Evolutionary conservation across 2,888 invertebrate genomes (phyloP), one percentile per base, ranked within the genome.

Genomic region (Bembecia ichneumoniformis): DNA sequence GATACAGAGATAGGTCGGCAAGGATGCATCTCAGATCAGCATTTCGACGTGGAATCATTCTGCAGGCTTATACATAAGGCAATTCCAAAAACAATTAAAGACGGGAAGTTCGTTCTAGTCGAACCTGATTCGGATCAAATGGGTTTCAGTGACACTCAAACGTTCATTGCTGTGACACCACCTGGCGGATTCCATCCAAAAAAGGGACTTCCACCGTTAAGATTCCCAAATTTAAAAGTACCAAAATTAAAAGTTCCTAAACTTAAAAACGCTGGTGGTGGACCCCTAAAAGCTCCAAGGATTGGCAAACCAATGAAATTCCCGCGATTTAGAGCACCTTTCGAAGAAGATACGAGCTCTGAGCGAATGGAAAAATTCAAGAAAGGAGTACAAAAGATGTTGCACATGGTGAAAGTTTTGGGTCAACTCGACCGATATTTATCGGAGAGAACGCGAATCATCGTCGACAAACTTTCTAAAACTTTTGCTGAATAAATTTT

Each of bases 361-460:
- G 87, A 86, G 52, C 66, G 64, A 51, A 76, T 86, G 77, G 82
- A 82, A 51, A 75, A 66, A 46, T 79, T 87, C 51, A 84, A 83
- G 58, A 87, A 82, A 55, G 83, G 80, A 0, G 71, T 87, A 0
- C 78, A 82, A 57, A 84, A 82, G 58, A 72, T 87, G 78, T 55
- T 86, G 3, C 77, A 81, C 40, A 70, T 83, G 1, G 84, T 86
- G 1, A 86, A 82, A 60, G 79, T 86, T 13, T 57, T 87, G 17
- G 79, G 82, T 0, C 76, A 82, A 58, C 74, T 87, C 20, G 86
- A 86, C 44, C 74, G 77, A 51, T 87, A 86, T 52, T 44, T 87
- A 36, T 82, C 87, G 1, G 83, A 86, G 43, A 68, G 87, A 52
- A 79, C 78, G 7, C 63, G 83, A 40, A 81, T 83, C 48, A 62